These are phyloP conservation scores for Drosophila borealis DNA, from an alignment of 2,888 invertebrate genomes.

Conservation along the genomic window DNA sequence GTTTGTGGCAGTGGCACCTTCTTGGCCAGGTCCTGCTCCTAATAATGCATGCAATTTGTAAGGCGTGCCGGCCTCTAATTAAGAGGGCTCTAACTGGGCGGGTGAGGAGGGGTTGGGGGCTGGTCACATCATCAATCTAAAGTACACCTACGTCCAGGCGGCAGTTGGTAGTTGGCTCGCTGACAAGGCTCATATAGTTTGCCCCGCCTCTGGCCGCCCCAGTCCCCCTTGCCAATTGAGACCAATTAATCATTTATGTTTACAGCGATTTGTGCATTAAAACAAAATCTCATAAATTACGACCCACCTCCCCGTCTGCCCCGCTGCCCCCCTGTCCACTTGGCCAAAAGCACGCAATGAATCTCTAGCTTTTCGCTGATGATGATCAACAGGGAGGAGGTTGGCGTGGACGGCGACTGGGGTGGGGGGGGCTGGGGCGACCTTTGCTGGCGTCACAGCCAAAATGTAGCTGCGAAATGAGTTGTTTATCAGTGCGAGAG, in stretches of 20 bases:
- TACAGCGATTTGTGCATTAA: slow-evolving; percentile 63
- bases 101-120: background rate
- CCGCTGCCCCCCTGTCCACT: no score
- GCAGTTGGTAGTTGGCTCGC: slow-evolving; percentile 17
- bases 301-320: slow-evolving; percentile 7
- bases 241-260: slow-evolving; percentile 76
- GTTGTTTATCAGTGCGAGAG: background rate
- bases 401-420: background rate
- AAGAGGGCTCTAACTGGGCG: slow-evolving; percentile 38
- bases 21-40: slow-evolving; percentile 14
- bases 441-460: slow-evolving; percentile 39
- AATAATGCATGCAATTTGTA: slow-evolving; percentile 64
- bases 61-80: slow-evolving; percentile 68
- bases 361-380: slow-evolving; percentile 31
- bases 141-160: slow-evolving; percentile 32
- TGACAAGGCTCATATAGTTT: slow-evolving; percentile 33
- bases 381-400: slow-evolving; percentile 6
- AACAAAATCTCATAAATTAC: slow-evolving; percentile 67
- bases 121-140: slow-evolving; percentile 65
- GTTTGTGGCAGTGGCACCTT: slow-evolving; percentile 1
- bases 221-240: slow-evolving; percentile 39
- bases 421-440: background rate
- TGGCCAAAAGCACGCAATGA: slow-evolving; percentile 32
- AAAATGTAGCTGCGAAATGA: slow-evolving; percentile 14
- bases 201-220: background rate